Percentiles rank a stretch among this genome's conserved stretches.
Conservation (phyloP, 37 sponge, comb jelly and placozoan genomes). For the Mnemiopsis leidyi region DNA sequence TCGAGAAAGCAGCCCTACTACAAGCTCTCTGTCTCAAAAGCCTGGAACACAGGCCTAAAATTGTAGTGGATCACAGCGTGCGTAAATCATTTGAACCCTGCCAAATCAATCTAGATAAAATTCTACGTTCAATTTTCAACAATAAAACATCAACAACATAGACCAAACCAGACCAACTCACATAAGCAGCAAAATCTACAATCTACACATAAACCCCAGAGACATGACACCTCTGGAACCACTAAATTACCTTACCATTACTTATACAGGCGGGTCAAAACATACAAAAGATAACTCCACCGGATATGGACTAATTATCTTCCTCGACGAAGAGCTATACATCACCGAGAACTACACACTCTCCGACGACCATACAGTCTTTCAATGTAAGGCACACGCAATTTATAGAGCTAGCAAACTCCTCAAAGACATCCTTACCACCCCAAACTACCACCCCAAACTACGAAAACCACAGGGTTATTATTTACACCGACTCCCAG, state of each 20-base stretch:
- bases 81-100: neutral
- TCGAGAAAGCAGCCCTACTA: neutral
- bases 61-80: neutral
- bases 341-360: neutral
- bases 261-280: neutral
- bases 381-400: neutral
- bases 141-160: neutral
- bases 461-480: neutral
- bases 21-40: neutral
- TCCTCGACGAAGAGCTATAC: neutral
- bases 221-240: neutral
- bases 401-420: neutral
- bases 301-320: neutral
- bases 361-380: neutral
- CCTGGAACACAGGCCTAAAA: neutral
- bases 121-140: neutral
- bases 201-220: neutral
- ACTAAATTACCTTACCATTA: neutral
- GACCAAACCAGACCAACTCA: neutral
- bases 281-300: neutral
- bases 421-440: neutral
- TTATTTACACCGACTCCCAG: neutral
- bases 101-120: neutral
- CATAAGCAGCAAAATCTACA: neutral
- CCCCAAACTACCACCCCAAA: neutral